Evolutionary conservation across 1,140 invertebrate species (phyloP).

Genomic region (Bombus huntii): DNA sequence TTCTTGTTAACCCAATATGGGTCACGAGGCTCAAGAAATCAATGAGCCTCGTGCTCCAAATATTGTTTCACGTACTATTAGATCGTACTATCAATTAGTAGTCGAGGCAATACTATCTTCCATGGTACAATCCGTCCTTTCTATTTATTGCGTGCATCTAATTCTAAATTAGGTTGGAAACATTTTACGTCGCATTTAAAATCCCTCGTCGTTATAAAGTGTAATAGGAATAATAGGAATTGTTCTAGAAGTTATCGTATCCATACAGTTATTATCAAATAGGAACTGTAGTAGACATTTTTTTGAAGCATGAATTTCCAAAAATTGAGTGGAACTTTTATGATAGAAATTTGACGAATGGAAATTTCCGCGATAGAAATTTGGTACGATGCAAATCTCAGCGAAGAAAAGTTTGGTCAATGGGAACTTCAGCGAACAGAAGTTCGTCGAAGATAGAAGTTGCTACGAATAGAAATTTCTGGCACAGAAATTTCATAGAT

Average conservation of each 20-base stretch:
- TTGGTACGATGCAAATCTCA: no score
- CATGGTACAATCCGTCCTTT: not conserved
- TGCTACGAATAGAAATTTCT: no score
- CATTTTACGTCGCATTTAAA: no score
- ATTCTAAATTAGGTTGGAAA: not conserved
- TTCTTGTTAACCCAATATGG: slow-evolving; percentile 41
- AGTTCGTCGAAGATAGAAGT: not conserved
- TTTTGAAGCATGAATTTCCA: no score
- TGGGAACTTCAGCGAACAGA: not conserved
- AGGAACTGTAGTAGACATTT: no score
- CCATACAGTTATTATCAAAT: no score
- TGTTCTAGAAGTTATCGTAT: no score
- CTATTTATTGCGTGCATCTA: not conserved
- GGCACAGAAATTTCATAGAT: no score
- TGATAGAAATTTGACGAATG: not conserved
- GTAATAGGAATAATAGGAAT: no score
- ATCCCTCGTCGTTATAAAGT: no score
- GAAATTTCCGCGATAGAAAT: not conserved
- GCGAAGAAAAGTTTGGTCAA: no score
- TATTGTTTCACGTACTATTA: slow-evolving; percentile 20
- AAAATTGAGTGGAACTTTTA: not conserved
- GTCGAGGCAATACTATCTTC: not conserved
- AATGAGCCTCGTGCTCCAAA: slow-evolving; percentile 32
- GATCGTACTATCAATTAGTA: not conserved
- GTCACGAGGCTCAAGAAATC: slow-evolving; percentile 38